Base-by-base conservation (phyloP, 2,113 vertebrate species). In the Cavia porcellus region DNA sequence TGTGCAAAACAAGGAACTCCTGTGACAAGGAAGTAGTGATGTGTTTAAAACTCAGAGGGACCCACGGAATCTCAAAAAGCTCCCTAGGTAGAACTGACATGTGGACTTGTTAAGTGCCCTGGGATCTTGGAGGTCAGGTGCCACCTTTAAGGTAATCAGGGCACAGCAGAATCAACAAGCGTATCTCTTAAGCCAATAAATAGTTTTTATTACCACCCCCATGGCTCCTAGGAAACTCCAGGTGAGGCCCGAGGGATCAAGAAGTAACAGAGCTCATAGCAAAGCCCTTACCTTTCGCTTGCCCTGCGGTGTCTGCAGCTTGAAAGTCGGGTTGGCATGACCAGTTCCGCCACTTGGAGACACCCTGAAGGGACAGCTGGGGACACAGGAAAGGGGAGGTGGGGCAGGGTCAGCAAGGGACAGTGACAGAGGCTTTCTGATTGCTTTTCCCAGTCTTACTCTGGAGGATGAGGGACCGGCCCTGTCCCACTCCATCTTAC, bases 281-380 rank as follows among this genome's bases (percentile, higher is more conserved):
- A 74, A 45, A 64, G 72, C 1, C 24, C 96, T 97, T 99, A 99
- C 99, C 99, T 98, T 98, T 70, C 98, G 98, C 84, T 98, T 98
- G 80, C 98, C 94, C 86, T 99, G 98, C 1, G 99, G 98, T 0
- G 98, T 99, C 97, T 99, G 99, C 94, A 99, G 66, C 96, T 99
- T 98, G 98, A 99, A 99, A 20, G 99, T 98, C 77, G 99, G 99
- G 98, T 99, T 99, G 95, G 99, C 86, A 0, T 99, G 99, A 52
- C 99, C 99, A 2, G 91, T 98, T 88, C 94, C 97, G 8, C 93
- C 96, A 95, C 96, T 98, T 35, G 98, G 92, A 95, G 93, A 85
- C 28, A 96, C 59, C 77, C 97, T 98, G 96, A 98, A 96, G 42
- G 97, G 72, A 77, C 98, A 98, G 1, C 98, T 99, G 93, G 50